Percentiles rank a stretch among this genome's conserved stretches.
phyloP scores from a whole-genome alignment of 2,888 invertebrate species.

The Allophyes oxyacanthae region DNA sequence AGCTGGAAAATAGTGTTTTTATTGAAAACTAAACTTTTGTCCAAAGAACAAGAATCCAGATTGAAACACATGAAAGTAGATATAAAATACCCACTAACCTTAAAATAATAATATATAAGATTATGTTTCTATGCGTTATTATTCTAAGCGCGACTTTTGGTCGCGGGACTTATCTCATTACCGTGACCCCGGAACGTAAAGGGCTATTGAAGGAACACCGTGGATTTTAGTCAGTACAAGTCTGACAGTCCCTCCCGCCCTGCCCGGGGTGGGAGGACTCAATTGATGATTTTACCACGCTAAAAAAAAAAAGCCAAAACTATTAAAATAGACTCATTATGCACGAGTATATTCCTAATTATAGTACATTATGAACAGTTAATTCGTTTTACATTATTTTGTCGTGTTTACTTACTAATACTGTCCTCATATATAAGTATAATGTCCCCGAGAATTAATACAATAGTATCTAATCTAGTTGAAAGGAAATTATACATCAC shows the following conservation, averaged over 20 bases:
- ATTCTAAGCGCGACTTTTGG: too few relatives aligned
- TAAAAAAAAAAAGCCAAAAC: too few relatives aligned
- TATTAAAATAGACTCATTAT: too few relatives aligned
- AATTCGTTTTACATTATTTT: background rate
- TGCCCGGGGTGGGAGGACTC: too few relatives aligned
- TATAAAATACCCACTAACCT: background rate
- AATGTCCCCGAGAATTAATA: background rate
- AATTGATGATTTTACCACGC: too few relatives aligned
- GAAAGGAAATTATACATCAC: background rate
- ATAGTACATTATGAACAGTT: slow-evolving; percentile 6
- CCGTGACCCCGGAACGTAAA: too few relatives aligned
- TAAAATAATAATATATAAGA: too few relatives aligned
- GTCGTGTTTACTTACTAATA: background rate
- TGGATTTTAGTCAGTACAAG: too few relatives aligned
- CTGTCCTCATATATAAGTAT: background rate
- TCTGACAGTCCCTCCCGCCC: too few relatives aligned
- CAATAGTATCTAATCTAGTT: background rate
- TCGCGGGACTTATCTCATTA: too few relatives aligned
- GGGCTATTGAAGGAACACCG: too few relatives aligned
- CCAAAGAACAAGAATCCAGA: background rate
- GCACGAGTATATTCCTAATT: background rate
- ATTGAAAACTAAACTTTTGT: slow-evolving; percentile 19
- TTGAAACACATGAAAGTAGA: background rate
- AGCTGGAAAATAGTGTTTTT: slow-evolving; percentile 38
- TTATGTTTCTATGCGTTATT: too few relatives aligned